A percentile compares a stretch with the other conserved stretches of the same genome.
These are phyloP conservation scores for Meda fulgida DNA, from an alignment of 2,797 vertebrate species.

Conservation along the genomic window DNA sequence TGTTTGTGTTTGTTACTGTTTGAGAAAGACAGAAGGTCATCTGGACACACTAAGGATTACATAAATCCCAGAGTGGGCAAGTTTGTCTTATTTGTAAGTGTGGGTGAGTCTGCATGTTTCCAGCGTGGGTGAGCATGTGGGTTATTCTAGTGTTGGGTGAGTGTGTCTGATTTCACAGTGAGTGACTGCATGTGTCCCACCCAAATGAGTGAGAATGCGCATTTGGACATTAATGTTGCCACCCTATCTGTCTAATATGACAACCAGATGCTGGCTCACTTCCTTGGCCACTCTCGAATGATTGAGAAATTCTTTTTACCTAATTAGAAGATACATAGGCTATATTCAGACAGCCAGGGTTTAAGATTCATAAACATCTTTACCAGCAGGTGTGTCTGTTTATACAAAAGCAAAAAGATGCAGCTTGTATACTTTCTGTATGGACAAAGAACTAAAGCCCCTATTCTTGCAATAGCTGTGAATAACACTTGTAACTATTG, in stretches of 20 bases:
- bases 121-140: constrained; percentile 15
- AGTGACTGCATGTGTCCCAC: neutral
- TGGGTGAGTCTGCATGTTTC: constrained; percentile 6
- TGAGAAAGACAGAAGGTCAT: neutral
- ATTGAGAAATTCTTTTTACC: constrained; percentile 16
- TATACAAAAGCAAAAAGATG: neutral
- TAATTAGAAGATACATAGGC: constrained; percentile 3
- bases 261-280: constrained; percentile 59
- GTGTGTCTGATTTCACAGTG: constrained; percentile 15
- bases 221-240: constrained; percentile 40
- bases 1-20: constrained; percentile 3
- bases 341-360: neutral
- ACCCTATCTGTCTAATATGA: constrained; percentile 43
- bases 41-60: neutral
- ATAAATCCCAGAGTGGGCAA: constrained; percentile 1
- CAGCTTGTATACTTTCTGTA: neutral
- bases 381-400: neutral
- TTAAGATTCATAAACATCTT: neutral
- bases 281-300: constrained; percentile 38
- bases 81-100: constrained; percentile 6
- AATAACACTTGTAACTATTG: neutral
- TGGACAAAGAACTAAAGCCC: neutral
- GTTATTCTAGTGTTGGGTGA: neutral
- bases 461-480: neutral
- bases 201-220: constrained; percentile 13